Evolutionary conservation across 2,888 invertebrate species (phyloP).

Genomic region (Microplitis deprimator): DNA sequence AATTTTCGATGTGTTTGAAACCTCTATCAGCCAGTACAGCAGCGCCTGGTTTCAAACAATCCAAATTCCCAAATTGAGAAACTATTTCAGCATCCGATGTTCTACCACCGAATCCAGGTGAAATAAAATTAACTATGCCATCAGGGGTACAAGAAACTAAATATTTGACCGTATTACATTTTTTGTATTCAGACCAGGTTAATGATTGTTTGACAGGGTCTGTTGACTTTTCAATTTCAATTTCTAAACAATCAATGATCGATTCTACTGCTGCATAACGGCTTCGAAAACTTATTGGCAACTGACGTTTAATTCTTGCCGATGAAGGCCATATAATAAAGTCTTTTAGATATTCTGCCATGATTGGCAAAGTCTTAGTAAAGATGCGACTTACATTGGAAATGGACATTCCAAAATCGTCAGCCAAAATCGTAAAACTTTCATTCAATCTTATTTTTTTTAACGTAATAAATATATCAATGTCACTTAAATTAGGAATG

Average conservation of each 20-base stretch:
- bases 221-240: slow-evolving; percentile 50
- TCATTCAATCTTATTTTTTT: slow-evolving; percentile 22
- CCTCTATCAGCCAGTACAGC: slow-evolving; percentile 48
- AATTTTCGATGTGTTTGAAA: slow-evolving; percentile 48
- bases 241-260: slow-evolving; percentile 31
- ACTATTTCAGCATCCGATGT: slow-evolving; percentile 42
- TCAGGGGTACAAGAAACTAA: slow-evolving; percentile 53
- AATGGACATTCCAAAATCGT: slow-evolving; percentile 19
- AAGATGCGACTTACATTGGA: not conserved
- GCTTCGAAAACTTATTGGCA: not conserved
- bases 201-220: slow-evolving; percentile 40
- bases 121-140: slow-evolving; percentile 54
- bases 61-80: slow-evolving; percentile 41
- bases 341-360: not conserved
- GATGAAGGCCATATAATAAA: not conserved
- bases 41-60: slow-evolving; percentile 35
- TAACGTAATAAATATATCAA: slow-evolving; percentile 1
- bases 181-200: slow-evolving; percentile 56
- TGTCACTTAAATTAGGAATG: not conserved
- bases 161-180: slow-evolving; percentile 61
- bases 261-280: slow-evolving; percentile 11
- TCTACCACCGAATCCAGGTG: slow-evolving; percentile 47
- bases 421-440: slow-evolving; percentile 6
- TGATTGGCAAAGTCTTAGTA: not conserved
- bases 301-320: not conserved